A percentile compares a stretch with the other conserved stretches of the same genome.
Conservation (phyloP, 1,140 invertebrate species). For the Drosophila kepulauana region DNA sequence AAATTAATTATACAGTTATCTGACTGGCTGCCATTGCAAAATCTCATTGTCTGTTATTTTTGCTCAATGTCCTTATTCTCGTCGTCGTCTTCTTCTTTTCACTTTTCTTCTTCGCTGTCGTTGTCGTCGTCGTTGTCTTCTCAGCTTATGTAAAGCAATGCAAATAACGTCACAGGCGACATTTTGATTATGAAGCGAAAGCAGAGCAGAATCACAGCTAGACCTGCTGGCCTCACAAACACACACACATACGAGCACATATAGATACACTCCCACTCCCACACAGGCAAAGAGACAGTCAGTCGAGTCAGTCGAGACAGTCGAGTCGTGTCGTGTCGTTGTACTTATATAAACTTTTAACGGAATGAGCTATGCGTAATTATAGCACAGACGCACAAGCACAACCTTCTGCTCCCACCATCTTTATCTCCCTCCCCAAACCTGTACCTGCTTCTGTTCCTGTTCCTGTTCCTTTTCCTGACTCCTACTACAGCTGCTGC, state of each 20-base stretch:
- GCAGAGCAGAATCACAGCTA: conserved; percentile 13
- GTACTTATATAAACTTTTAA: conserved; percentile 70
- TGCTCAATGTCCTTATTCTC: conserved; percentile 16
- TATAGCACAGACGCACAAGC: conserved; percentile 60
- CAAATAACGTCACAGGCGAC: conserved; percentile 58
- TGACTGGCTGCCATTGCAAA: conserved; percentile 53
- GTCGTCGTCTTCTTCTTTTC: neutral
- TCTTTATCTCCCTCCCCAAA: neutral
- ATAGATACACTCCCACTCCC: neutral
- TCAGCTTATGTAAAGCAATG: conserved; percentile 56
- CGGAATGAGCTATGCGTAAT: conserved; percentile 61
- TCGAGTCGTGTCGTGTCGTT: conserved; percentile 1
- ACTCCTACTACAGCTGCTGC: neutral
- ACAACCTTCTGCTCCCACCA: neutral
- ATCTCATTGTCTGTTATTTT: conserved; percentile 50
- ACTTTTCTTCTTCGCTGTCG: neutral
- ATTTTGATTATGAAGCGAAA: conserved; percentile 53
- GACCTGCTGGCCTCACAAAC: conserved; percentile 3
- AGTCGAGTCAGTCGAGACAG: no score
- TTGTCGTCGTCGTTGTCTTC: conserved; percentile 13
- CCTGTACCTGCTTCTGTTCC: neutral
- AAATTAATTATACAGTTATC: conserved; percentile 74
- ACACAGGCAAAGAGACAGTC: neutral
- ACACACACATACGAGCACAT: neutral
- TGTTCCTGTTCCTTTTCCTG: neutral